Conservation (phyloP, 2,888 invertebrate genomes). For the Macrostomum cliftonense region DNA sequence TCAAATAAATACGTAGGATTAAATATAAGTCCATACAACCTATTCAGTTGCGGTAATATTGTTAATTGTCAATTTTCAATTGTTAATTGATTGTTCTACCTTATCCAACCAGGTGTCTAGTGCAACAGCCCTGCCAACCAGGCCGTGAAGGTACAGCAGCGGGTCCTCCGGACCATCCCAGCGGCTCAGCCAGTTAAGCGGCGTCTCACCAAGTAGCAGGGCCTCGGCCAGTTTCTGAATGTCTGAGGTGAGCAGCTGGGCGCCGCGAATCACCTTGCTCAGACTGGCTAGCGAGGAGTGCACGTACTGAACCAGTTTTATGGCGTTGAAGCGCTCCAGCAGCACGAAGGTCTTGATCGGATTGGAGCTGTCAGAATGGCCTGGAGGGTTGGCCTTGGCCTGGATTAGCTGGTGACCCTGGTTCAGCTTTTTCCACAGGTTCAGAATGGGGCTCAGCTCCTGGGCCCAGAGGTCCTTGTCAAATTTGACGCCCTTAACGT, state of each 20-base stretch:
- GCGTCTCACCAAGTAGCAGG: constrained; percentile 44
- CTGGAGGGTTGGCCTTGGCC: constrained; percentile 20
- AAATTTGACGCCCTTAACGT: constrained; percentile 38
- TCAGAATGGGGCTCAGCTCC: constrained; percentile 51
- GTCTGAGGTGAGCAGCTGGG: constrained; percentile 41
- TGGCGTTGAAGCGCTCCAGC: constrained; percentile 47
- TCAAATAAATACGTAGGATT: too few species aligned
- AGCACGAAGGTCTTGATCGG: constrained; percentile 47
- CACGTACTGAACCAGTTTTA: constrained; percentile 46
- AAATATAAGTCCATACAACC: too few species aligned
- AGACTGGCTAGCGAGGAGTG: constrained; percentile 46
- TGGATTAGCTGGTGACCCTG: constrained; percentile 34
- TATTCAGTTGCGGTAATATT: too few species aligned
- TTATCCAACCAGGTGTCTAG: constrained; percentile 38
- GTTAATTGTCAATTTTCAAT: too few species aligned
- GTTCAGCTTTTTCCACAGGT: constrained; percentile 60
- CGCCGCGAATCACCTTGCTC: constrained; percentile 46
- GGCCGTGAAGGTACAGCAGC: constrained; percentile 44
- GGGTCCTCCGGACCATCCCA: constrained; percentile 53
- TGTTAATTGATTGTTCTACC: too few species aligned
- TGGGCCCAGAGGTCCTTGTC: constrained; percentile 45
- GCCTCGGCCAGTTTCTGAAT: constrained; percentile 40
- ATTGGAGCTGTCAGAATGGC: neutral
- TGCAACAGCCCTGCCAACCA: constrained; percentile 43
- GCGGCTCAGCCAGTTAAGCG: constrained; percentile 47